A percentile compares a stretch with the other conserved stretches of the same genome.
phyloP scores from a whole-genome alignment of 2,888 invertebrate genomes.

The Stenoptilia bipunctidactyla region DNA sequence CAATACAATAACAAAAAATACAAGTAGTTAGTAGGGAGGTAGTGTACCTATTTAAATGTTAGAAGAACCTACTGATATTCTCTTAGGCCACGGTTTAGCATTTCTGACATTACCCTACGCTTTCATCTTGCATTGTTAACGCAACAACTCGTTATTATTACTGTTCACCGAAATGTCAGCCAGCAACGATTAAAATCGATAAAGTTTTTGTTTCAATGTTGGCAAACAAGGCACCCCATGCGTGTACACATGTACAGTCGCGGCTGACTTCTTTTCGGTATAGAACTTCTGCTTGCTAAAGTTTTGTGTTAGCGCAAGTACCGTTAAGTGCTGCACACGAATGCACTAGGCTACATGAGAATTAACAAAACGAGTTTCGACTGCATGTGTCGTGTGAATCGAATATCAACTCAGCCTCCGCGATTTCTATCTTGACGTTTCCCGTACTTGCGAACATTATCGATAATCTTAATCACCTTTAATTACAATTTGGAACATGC shows the following conservation, averaged over 20 bases:
- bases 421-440: no score
- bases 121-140: conserved; percentile 1
- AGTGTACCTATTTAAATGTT: no score
- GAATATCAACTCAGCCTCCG: neutral
- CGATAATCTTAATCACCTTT: no score
- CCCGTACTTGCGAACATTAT: no score
- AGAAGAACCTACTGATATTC: no score
- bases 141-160: neutral
- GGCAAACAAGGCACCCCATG: conserved; percentile 18
- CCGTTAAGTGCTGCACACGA: conserved; percentile 49
- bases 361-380: conserved; percentile 28
- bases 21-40: no score
- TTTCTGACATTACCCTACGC: neutral
- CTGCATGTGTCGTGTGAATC: conserved; percentile 30
- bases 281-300: conserved; percentile 20
- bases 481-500: neutral
- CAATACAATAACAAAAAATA: no score
- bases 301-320: conserved; percentile 36
- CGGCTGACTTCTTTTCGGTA: no score
- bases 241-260: conserved; percentile 35
- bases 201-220: conserved; percentile 1
- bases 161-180: neutral
- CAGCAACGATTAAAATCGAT: conserved; percentile 1
- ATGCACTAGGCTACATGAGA: conserved; percentile 28
- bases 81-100: neutral